Evolutionary conservation across 2,113 vertebrate species (phyloP).

Genomic region (Onychorhynchus coronatus): DNA sequence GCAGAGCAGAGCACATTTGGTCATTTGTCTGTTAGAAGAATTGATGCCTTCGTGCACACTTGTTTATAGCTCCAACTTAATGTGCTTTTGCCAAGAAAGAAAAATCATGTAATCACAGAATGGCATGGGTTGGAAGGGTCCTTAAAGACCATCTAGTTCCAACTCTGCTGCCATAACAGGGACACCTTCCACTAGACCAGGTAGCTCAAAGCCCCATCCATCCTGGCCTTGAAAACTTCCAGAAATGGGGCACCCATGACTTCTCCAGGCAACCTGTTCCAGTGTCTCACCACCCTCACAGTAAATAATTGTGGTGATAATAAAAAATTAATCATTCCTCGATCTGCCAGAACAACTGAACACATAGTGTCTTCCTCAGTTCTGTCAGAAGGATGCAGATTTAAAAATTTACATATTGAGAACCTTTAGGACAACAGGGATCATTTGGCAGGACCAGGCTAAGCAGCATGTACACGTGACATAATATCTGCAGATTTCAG

Average conservation of each 20-base stretch:
- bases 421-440: neutral
- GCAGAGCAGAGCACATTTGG: neutral
- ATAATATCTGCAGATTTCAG: neutral
- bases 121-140: neutral
- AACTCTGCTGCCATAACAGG: neutral
- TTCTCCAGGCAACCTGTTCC: neutral
- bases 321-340: neutral
- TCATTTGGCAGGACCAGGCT: neutral
- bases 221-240: neutral
- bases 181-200: neutral
- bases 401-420: neutral
- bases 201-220: neutral
- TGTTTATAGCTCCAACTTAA: neutral
- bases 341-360: neutral
- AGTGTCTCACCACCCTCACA: neutral
- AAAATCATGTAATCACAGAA: neutral
- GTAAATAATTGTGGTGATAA: neutral
- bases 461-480: neutral
- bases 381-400: neutral
- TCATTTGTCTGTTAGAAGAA: neutral
- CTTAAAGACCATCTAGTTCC: neutral
- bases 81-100: neutral
- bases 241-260: neutral
- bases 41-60: neutral
- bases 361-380: neutral